These are phyloP conservation scores for Branchipolynoe longqiensis DNA, from an alignment of 2,888 invertebrate species.

Conservation along the genomic window DNA sequence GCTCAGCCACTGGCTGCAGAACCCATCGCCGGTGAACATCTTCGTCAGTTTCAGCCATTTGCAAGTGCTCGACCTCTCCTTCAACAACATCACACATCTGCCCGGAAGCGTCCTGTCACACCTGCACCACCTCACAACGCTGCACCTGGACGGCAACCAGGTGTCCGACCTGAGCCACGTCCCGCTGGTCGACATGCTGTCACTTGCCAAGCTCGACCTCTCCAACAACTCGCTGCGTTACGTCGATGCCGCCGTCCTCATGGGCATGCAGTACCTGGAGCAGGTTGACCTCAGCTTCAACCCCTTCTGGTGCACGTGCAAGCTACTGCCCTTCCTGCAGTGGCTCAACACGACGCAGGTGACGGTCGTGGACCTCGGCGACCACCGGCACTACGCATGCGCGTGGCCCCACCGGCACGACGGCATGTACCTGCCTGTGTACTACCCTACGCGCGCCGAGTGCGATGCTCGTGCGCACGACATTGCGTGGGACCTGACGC, in stretches of 20 bases:
- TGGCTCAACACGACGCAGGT: conserved; percentile 68
- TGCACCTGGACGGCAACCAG: conserved; percentile 65
- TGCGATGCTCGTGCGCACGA: conserved; percentile 57
- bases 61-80: conserved; percentile 57
- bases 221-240: conserved; percentile 64
- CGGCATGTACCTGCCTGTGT: conserved; percentile 61
- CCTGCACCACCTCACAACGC: conserved; percentile 64
- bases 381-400: conserved; percentile 64
- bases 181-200: conserved; percentile 58
- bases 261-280: conserved; percentile 66
- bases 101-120: neutral
- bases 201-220: conserved; percentile 66
- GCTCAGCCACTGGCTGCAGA: conserved; percentile 41
- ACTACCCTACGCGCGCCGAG: conserved; percentile 49
- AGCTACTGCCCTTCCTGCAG: conserved; percentile 64
- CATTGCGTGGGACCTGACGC: conserved; percentile 56
- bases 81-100: conserved; percentile 54
- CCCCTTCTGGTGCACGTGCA: conserved; percentile 67
- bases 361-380: conserved; percentile 59
- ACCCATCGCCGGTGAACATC: conserved; percentile 2
- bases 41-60: conserved; percentile 56
- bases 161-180: conserved; percentile 62
- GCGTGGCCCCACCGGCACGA: conserved; percentile 59
- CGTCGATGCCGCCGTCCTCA: conserved; percentile 63
- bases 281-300: conserved; percentile 66